These are phyloP conservation scores for Orientallactaga sibirica DNA, from an alignment of 2,797 vertebrate species.

Conservation along the genomic window DNA sequence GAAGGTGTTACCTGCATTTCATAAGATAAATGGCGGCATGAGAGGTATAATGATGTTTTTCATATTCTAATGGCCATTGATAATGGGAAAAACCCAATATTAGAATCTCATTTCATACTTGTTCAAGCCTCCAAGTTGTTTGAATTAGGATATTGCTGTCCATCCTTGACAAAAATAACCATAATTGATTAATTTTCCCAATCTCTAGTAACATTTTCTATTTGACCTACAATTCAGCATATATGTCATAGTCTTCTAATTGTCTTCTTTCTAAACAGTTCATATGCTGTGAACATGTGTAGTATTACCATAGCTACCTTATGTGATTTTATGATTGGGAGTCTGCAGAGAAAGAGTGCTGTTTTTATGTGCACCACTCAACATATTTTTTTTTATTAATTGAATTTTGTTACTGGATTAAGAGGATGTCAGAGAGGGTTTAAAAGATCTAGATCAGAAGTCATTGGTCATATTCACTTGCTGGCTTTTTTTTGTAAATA, in stretches of 20 bases:
- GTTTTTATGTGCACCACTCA: slow-evolving; percentile 22
- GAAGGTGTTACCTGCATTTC: slow-evolving; percentile 25
- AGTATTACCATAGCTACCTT: slow-evolving; percentile 35
- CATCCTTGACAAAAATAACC: not conserved
- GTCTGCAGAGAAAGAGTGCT: slow-evolving; percentile 25
- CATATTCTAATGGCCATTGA: slow-evolving; percentile 3
- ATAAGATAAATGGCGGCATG: slow-evolving; percentile 25
- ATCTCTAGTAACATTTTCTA: slow-evolving; percentile 27
- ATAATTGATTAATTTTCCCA: slow-evolving; percentile 26
- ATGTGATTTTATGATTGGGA: slow-evolving; percentile 37
- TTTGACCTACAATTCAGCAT: not conserved
- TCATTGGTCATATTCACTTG: slow-evolving; percentile 14
- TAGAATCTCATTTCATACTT: not conserved
- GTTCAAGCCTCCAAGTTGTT: not conserved
- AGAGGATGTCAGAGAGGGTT: slow-evolving; percentile 3
- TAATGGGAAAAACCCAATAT: slow-evolving; percentile 7
- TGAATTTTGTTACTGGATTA: slow-evolving; percentile 22
- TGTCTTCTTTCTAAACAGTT: slow-evolving; percentile 41
- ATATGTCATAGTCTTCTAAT: not conserved
- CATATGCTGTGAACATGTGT: not conserved
- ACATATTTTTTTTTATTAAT: slow-evolving; percentile 37
- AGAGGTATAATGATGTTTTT: slow-evolving; percentile 23
- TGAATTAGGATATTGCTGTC: not conserved
- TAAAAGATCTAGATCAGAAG: not conserved
- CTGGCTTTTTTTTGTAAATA: slow-evolving; percentile 59